Conservation (phyloP, 2,797 vertebrate genomes). For the Pangasius sanitwongsei region DNA sequence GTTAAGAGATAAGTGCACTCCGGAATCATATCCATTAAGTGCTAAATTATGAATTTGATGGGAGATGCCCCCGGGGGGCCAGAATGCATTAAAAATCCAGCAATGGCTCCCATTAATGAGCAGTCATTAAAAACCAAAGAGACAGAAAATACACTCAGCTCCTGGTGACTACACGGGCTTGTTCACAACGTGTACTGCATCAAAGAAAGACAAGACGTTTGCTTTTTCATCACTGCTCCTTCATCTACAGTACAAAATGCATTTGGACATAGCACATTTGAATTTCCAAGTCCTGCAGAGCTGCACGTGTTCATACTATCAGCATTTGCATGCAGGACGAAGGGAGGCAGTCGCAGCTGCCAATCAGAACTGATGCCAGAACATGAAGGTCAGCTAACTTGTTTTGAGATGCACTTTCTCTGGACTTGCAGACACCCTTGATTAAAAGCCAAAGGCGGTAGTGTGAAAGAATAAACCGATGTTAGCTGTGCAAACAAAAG, state of each 20-base stretch:
- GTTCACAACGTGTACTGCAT: slow-evolving; percentile 63
- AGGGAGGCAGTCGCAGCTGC: slow-evolving; percentile 59
- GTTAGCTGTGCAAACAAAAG: slow-evolving; percentile 61
- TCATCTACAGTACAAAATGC: slow-evolving; percentile 22
- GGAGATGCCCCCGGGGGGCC: slow-evolving; percentile 52
- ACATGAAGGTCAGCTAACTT: slow-evolving; percentile 54
- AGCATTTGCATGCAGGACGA: slow-evolving; percentile 63
- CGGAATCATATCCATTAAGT: slow-evolving; percentile 77
- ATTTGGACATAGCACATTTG: slow-evolving; percentile 63
- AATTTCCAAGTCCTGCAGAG: slow-evolving; percentile 55
- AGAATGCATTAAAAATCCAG: slow-evolving; percentile 61
- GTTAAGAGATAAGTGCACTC: slow-evolving; percentile 77
- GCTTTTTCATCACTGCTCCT: slow-evolving; percentile 42
- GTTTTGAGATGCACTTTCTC: slow-evolving; percentile 54
- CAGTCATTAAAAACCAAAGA: slow-evolving; percentile 74
- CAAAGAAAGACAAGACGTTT: slow-evolving; percentile 49
- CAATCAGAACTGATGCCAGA: slow-evolving; percentile 66
- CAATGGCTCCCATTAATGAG: slow-evolving; percentile 63
- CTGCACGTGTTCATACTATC: slow-evolving; percentile 67
- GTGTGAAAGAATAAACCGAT: slow-evolving; percentile 43
- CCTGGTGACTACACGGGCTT: slow-evolving; percentile 51
- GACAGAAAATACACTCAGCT: slow-evolving; percentile 61
- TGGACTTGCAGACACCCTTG: background rate
- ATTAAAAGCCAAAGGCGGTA: background rate
- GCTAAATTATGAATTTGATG: slow-evolving; percentile 81